Evolutionary conservation across 2,797 vertebrate genomes (phyloP).

Genomic region (Acanthiza pusilla): DNA sequence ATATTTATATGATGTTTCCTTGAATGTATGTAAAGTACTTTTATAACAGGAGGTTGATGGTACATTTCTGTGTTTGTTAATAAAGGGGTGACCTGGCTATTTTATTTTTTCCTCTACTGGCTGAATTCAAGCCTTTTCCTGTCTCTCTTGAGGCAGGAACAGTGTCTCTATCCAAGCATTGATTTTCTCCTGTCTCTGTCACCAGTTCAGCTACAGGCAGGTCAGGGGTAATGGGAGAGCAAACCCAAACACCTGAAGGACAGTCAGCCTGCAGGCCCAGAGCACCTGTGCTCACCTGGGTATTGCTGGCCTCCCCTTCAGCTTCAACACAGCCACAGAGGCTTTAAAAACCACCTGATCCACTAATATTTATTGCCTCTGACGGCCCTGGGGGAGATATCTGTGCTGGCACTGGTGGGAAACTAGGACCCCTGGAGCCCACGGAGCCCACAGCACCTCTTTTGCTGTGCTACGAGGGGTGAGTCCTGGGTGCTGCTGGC

Average conservation of each 20-base stretch:
- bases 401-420: neutral
- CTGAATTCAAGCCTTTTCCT: neutral
- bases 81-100: constrained; percentile 39
- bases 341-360: neutral
- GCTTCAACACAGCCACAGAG: neutral
- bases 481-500: constrained; percentile 30
- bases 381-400: neutral
- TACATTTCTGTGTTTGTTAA: constrained; percentile 52
- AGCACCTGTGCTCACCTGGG: neutral
- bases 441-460: neutral
- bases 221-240: neutral
- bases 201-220: neutral
- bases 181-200: neutral
- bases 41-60: constrained; percentile 42
- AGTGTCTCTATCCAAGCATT: neutral
- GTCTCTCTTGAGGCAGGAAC: neutral
- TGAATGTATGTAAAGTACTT: constrained; percentile 57
- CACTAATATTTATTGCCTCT: neutral
- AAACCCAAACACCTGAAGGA: neutral
- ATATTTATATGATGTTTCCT: constrained; percentile 46
- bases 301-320: neutral
- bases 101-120: constrained; percentile 29
- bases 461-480: neutral
- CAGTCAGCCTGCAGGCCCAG: neutral
- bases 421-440: neutral